phyloP scores from a whole-genome alignment of 2,888 invertebrate species.

The Chouioia cunea region DNA sequence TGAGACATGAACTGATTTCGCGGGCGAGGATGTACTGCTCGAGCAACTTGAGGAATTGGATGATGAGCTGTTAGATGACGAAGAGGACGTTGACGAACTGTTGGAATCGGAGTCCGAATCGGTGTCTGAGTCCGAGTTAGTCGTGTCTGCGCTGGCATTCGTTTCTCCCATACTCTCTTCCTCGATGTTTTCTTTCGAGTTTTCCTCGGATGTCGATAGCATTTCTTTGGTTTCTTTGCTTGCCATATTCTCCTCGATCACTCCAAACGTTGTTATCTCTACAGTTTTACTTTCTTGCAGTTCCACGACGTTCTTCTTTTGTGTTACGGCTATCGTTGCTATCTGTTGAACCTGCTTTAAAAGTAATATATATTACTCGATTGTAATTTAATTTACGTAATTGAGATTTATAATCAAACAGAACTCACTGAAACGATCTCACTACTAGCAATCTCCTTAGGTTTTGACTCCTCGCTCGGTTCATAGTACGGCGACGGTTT shows the following conservation, averaged over 20 bases:
- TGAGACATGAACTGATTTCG: not conserved
- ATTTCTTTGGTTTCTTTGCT: constrained; percentile 58
- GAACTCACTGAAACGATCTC: constrained; percentile 17
- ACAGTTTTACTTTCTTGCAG: constrained; percentile 48
- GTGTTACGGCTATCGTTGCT: not conserved
- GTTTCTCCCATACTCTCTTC: constrained; percentile 15
- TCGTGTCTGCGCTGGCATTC: not conserved
- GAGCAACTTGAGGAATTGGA: constrained; percentile 46
- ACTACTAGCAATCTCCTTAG: constrained; percentile 19
- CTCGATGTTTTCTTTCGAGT: constrained; percentile 20
- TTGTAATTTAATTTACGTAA: not conserved
- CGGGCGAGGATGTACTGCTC: constrained; percentile 15
- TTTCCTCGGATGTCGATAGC: constrained; percentile 55
- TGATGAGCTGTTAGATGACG: constrained; percentile 53
- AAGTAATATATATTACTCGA: constrained; percentile 6
- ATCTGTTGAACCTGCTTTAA: constrained; percentile 34
- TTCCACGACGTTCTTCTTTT: constrained; percentile 34
- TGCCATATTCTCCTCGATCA: constrained; percentile 61
- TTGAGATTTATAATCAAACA: not conserved
- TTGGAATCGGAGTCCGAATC: constrained; percentile 34
- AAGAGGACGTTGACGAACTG: constrained; percentile 53
- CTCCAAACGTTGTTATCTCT: constrained; percentile 63
- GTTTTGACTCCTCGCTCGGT: constrained; percentile 23
- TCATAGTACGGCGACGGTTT: constrained; percentile 47
- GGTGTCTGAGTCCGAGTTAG: constrained; percentile 23